A percentile compares a stretch with the other conserved stretches of the same genome.
Evolutionary conservation across 2,888 invertebrate species (phyloP).

Genomic region (Oscheius sp.): DNA sequence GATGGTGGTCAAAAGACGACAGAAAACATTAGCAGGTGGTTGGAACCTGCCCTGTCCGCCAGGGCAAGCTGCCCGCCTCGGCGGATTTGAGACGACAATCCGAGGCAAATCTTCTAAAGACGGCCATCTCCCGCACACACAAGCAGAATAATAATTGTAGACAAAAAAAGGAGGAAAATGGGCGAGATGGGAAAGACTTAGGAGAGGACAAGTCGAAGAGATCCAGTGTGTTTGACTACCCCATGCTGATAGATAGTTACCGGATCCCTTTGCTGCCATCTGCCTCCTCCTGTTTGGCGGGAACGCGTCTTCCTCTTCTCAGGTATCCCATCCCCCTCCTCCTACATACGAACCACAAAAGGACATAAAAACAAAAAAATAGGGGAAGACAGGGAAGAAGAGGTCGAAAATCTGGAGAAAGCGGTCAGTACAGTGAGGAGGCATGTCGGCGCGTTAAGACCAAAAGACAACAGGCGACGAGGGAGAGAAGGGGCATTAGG

Average conservation of each 20-base stretch:
- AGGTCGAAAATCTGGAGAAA: neutral
- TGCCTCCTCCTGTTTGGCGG: constrained; percentile 26
- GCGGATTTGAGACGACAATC: constrained; percentile 26
- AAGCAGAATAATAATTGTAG: too few relatives aligned
- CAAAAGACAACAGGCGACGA: constrained; percentile 31
- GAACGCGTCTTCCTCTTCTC: constrained; percentile 15
- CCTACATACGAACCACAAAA: neutral
- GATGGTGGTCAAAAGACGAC: neutral
- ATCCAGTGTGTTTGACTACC: too few relatives aligned
- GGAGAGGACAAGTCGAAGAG: too few relatives aligned
- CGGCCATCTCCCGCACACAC: neutral
- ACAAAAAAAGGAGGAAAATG: too few relatives aligned
- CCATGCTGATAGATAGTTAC: neutral
- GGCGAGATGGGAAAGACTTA: too few relatives aligned
- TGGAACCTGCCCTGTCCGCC: constrained; percentile 18
- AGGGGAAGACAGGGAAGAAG: neutral
- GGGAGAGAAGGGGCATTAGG: constrained; percentile 20
- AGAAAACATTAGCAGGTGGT: constrained; percentile 31
- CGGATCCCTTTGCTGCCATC: constrained; percentile 24
- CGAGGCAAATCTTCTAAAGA: constrained; percentile 19
- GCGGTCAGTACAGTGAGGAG: constrained; percentile 34
- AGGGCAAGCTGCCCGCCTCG: too few relatives aligned
- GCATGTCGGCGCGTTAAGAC: constrained; percentile 36
- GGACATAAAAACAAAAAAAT: neutral
- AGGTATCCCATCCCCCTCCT: constrained; percentile 10